A percentile compares a stretch with the other conserved stretches of the same genome.
Evolutionary conservation across 2,113 vertebrate genomes (phyloP).

Genomic region (Syngnathoides biaculeatus): DNA sequence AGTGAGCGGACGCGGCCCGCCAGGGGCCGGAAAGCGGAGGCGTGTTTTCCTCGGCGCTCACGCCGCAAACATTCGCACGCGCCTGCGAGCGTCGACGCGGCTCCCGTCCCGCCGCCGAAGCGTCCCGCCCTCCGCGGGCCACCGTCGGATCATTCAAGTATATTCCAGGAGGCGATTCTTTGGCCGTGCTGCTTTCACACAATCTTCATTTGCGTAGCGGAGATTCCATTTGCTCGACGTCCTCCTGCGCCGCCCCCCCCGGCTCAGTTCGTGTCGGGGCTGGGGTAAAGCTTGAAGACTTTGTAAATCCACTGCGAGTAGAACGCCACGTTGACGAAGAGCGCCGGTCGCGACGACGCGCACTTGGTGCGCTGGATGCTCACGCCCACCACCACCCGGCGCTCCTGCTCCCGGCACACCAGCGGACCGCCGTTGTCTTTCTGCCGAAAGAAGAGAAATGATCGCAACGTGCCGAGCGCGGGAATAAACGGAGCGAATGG

Average conservation of each 20-base stretch:
- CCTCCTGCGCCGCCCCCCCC: neutral
- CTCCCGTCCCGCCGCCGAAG: neutral
- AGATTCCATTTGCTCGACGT: neutral
- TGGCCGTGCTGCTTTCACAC: constrained; percentile 27
- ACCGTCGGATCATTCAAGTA: constrained; percentile 67
- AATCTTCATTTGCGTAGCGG: neutral
- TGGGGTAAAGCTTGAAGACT: constrained; percentile 77
- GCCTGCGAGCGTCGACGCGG: constrained; percentile 30
- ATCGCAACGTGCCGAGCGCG: neutral
- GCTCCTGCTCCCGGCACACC: constrained; percentile 87
- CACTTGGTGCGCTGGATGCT: constrained; percentile 93
- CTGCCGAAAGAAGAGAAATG: constrained; percentile 56
- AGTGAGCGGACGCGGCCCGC: constrained; percentile 70
- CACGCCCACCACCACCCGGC: constrained; percentile 86
- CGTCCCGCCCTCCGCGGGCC: neutral
- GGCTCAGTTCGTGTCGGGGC: constrained; percentile 58
- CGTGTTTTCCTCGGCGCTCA: constrained; percentile 69
- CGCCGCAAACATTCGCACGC: constrained; percentile 63
- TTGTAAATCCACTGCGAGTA: constrained; percentile 97
- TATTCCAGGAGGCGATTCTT: constrained; percentile 69
- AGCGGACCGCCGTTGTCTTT: constrained; percentile 92
- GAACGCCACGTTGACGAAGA: constrained; percentile 91
- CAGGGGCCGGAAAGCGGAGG: constrained; percentile 71
- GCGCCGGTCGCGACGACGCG: constrained; percentile 83
- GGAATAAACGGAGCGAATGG: neutral